phyloP scores from a whole-genome alignment of 2,888 invertebrate species.

The Drosophila mimetica region DNA sequence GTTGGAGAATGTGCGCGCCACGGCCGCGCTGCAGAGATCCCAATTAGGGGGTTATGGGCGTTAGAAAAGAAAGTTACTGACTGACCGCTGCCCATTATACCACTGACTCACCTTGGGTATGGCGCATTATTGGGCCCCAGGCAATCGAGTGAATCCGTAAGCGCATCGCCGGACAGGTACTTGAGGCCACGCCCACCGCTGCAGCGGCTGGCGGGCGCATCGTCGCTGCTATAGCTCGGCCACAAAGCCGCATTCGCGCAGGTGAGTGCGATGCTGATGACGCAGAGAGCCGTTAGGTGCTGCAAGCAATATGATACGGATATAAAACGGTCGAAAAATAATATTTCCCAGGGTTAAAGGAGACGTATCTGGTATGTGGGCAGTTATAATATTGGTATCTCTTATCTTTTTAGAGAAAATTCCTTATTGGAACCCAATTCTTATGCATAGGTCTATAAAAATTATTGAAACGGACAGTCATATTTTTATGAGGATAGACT shows the following conservation, averaged over 20 bases:
- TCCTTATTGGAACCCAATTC: too few relatives aligned
- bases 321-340: slow-evolving; percentile 16
- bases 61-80: slow-evolving; percentile 66
- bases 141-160: slow-evolving; percentile 91
- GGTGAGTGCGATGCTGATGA: slow-evolving; percentile 77
- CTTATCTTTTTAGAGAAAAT: too few relatives aligned
- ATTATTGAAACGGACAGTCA: too few relatives aligned
- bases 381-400: too few relatives aligned
- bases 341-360: too few relatives aligned
- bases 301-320: slow-evolving; percentile 56
- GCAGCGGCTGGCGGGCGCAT: slow-evolving; percentile 84
- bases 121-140: slow-evolving; percentile 92
- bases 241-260: slow-evolving; percentile 80
- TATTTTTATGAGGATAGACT: too few relatives aligned
- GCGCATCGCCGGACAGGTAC: slow-evolving; percentile 95
- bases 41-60: slow-evolving; percentile 39
- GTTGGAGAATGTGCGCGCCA: slow-evolving; percentile 89
- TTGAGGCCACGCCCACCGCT: slow-evolving; percentile 89
- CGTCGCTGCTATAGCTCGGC: slow-evolving; percentile 81
- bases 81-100: background rate
- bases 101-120: slow-evolving; percentile 90
- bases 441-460: too few relatives aligned
- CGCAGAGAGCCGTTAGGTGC: slow-evolving; percentile 81
- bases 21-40: slow-evolving; percentile 87
- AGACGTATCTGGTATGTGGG: background rate